Evolutionary conservation across 1,140 invertebrate genomes (phyloP).

Genomic region (Linepithema humile): DNA sequence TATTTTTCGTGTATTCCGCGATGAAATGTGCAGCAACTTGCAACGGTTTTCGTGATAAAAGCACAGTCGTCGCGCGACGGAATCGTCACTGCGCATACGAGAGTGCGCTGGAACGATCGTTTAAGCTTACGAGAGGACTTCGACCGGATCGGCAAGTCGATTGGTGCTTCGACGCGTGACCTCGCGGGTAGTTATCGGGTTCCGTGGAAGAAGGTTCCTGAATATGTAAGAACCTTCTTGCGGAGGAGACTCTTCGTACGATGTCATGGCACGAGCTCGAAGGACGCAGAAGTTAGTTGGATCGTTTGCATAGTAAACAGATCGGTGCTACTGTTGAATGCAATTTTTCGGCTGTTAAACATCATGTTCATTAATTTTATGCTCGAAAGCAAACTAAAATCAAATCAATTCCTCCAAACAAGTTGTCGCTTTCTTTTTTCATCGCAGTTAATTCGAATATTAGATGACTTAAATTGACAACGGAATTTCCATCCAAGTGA

Average conservation of each 20-base stretch:
- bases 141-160: conserved; percentile 50
- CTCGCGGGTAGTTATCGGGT: conserved; percentile 59
- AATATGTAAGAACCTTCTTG: conserved; percentile 61
- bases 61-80: conserved; percentile 17
- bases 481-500: neutral
- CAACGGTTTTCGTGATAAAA: neutral
- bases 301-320: conserved; percentile 67
- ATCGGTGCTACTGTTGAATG: conserved; percentile 46
- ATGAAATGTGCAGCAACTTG: neutral
- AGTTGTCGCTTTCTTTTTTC: neutral
- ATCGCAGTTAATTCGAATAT: neutral
- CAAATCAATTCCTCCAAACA: neutral
- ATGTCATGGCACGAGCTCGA: conserved; percentile 62
- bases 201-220: conserved; percentile 66
- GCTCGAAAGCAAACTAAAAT: neutral
- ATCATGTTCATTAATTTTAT: neutral
- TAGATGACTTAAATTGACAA: too few species aligned
- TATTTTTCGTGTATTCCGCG: neutral
- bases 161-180: conserved; percentile 56
- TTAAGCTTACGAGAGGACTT: conserved; percentile 43
- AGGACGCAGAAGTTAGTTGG: conserved; percentile 56
- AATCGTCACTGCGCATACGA: conserved; percentile 32
- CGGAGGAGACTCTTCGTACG: conserved; percentile 70
- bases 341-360: conserved; percentile 3
- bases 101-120: conserved; percentile 31